Conservation (phyloP, 2,888 invertebrate species). For the Epinotia demarniana region DNA sequence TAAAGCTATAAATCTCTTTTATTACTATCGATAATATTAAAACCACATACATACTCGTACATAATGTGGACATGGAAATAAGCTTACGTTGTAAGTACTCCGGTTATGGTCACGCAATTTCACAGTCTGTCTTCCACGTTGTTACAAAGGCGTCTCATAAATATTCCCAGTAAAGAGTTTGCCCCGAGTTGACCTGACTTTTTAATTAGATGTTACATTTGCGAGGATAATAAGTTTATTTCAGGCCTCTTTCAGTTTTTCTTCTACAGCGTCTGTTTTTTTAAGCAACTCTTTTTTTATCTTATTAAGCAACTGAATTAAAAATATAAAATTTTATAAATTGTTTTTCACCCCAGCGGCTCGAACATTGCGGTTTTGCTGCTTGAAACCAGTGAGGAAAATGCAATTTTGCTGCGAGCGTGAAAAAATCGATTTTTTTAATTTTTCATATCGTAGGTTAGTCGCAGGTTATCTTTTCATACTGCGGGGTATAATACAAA, state of each 20-base stretch:
- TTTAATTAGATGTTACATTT: conserved; percentile 35
- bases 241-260: not conserved
- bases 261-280: not conserved
- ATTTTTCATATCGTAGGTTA: no score
- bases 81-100: not conserved
- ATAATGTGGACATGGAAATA: conserved; percentile 3
- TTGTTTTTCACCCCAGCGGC: no score
- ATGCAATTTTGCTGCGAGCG: no score
- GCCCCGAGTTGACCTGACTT: conserved; percentile 32
- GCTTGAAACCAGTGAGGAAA: no score
- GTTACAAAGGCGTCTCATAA: conserved; percentile 32
- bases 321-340: not conserved
- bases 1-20: not conserved
- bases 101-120: conserved; percentile 29
- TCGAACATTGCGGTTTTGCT: no score
- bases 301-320: not conserved
- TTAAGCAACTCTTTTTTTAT: no score
- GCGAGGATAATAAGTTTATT: conserved; percentile 28
- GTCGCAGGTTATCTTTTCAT: no score
- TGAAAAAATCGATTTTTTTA: no score
- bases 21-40: not conserved
- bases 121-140: conserved; percentile 31
- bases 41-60: not conserved
- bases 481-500: no score
- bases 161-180: conserved; percentile 36